Evolutionary conservation across 2,797 vertebrate species (phyloP).

Genomic region (Denticeps clupeoides): DNA sequence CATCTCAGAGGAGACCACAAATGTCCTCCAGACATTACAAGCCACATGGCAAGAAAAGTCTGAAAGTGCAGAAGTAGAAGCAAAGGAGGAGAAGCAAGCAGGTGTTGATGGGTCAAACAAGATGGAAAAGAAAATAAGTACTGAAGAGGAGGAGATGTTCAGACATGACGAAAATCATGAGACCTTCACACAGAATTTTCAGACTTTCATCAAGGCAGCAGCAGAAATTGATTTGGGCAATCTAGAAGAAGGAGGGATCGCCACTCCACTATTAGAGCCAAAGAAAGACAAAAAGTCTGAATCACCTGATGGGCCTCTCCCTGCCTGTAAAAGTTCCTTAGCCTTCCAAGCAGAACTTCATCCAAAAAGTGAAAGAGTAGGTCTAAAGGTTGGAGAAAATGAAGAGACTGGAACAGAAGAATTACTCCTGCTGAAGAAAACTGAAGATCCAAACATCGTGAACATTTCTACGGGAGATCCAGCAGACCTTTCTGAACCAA

Average conservation of each 20-base stretch:
- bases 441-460: too few species aligned
- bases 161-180: conserved; percentile 29
- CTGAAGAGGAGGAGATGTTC: conserved; percentile 5
- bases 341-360: too few species aligned
- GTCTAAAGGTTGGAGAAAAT: too few species aligned
- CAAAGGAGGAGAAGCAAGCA: not conserved
- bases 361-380: too few species aligned
- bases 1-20: not conserved
- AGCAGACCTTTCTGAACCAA: too few species aligned
- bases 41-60: not conserved
- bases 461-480: too few species aligned
- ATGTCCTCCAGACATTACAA: not conserved
- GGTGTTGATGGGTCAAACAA: not conserved
- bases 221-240: conserved; percentile 6
- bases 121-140: conserved; percentile 2
- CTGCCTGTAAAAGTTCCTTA: too few species aligned
- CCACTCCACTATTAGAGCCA: conserved; percentile 44
- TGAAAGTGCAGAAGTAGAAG: not conserved
- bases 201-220: conserved; percentile 45
- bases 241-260: conserved; percentile 23
- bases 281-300: too few species aligned
- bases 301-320: too few species aligned
- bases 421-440: too few species aligned
- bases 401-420: too few species aligned
- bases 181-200: conserved; percentile 49